Base-by-base conservation (phyloP, 2,888 invertebrate species). In the Isoperla grammatica region DNA sequence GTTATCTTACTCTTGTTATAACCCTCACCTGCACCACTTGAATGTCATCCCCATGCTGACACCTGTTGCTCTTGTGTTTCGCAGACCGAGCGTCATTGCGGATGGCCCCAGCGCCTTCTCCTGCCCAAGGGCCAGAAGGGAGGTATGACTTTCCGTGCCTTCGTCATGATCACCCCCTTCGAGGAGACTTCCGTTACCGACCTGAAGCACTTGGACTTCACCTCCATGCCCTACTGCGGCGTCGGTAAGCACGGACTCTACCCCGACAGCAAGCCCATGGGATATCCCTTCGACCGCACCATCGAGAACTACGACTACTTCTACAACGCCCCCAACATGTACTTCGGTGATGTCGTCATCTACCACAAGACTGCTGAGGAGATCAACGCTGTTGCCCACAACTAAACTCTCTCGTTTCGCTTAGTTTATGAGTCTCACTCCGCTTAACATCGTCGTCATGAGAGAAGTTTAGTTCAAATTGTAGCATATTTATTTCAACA, bases 101-200 rank as follows among this genome's bases (percentile, higher is more conserved):
- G 85, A 54, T 86, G 85, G 79, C 89, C 90, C 2, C 78, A 81
- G 22, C 84, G 87, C 66, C 76, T 88, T 45, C 71, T 88, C 45
- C 75, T 90, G 55, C 90, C 90, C 48, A 86, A 77, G 68, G 90
- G 90, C 70, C 81, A 73, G 65, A 74, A 76, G 57, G 81, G 82
- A 62, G 90, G 90, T 56, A 76, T 84, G 75, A 78, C 81, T 20
- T 81, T 82, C 78, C 77, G 83, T 69, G 67, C 88, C 54, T 85
- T 83, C 74, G 79, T 83, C 55, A 80, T 84, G 63, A 78, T 86
- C 6, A 75, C 79, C 29, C 79, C 82, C 57, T 74, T 84, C 49
- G 87, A 88, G 71, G 23, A 62, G 57, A 56, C 49, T 15, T 37
- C 37, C 39, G 39, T 53, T 17, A 53, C 53, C 53, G 43, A 35